phyloP scores from a whole-genome alignment of 1,140 invertebrate species.

The Spodoptera frugiperda region DNA sequence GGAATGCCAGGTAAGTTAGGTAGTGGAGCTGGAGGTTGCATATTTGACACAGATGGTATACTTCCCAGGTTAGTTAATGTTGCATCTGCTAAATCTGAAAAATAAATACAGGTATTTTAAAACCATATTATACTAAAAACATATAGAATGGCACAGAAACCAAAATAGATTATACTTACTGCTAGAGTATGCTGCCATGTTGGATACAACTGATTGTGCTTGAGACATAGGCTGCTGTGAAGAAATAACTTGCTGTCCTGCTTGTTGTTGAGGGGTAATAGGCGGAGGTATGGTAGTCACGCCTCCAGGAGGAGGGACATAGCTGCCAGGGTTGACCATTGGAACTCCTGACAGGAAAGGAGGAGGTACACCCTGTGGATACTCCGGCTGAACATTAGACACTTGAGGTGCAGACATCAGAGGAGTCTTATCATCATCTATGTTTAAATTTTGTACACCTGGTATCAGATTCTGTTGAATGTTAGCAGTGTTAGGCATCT shows the following conservation, averaged over 20 bases:
- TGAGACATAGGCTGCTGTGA: conserved; percentile 62
- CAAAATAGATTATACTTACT: conserved; percentile 67
- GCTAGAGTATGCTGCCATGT: conserved; percentile 81
- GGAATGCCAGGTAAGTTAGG: conserved; percentile 89
- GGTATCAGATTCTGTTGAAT: conserved; percentile 60
- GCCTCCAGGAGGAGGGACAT: conserved; percentile 39
- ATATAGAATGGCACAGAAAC: conserved; percentile 26
- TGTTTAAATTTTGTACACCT: conserved; percentile 66
- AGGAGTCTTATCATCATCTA: conserved; percentile 67
- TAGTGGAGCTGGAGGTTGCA: conserved; percentile 82
- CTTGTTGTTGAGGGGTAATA: conserved; percentile 30
- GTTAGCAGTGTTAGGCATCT: conserved; percentile 58
- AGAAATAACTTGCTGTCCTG: conserved; percentile 37
- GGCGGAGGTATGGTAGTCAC: background rate
- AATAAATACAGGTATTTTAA: background rate
- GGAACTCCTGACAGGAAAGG: conserved; percentile 84
- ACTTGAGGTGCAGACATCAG: conserved; percentile 58
- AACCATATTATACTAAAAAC: background rate
- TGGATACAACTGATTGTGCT: conserved; percentile 76
- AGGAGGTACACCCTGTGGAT: conserved; percentile 61
- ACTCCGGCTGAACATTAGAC: conserved; percentile 53
- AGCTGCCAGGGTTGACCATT: conserved; percentile 80
- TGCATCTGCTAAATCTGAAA: conserved; percentile 80
- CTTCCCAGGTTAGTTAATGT: conserved; percentile 82
- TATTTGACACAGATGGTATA: conserved; percentile 78